Conservation (phyloP, 2,888 invertebrate genomes). For the Sarcophaga carnaria region DNA sequence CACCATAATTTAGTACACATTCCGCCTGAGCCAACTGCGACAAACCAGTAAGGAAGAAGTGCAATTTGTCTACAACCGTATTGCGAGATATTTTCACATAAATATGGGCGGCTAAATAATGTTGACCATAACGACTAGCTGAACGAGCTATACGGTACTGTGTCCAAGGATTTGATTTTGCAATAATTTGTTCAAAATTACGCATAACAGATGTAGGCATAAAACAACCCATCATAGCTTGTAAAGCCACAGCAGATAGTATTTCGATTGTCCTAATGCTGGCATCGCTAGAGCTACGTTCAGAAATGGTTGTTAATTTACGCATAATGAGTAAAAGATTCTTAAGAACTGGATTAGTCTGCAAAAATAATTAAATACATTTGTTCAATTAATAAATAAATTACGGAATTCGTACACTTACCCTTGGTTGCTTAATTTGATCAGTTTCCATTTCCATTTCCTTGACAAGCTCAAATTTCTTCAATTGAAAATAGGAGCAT, state of each 20-base stretch:
- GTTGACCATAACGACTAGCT: constrained; percentile 92
- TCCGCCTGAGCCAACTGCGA: constrained; percentile 89
- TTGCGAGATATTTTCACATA: constrained; percentile 85
- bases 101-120: constrained; percentile 86
- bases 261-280: constrained; percentile 86
- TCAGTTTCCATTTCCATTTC: constrained; percentile 75
- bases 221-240: constrained; percentile 88
- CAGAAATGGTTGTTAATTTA: constrained; percentile 78
- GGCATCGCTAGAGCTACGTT: constrained; percentile 74
- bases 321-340: constrained; percentile 78
- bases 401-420: not conserved
- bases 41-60: constrained; percentile 94
- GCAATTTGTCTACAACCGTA: constrained; percentile 93
- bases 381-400: no score
- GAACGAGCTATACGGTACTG: constrained; percentile 94
- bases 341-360: constrained; percentile 77
- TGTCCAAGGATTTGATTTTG: constrained; percentile 88
- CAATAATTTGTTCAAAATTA: constrained; percentile 84
- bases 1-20: constrained; percentile 84
- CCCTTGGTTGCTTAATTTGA: constrained; percentile 62
- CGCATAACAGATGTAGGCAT: constrained; percentile 85
- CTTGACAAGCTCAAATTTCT: constrained; percentile 74
- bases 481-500: constrained; percentile 83
- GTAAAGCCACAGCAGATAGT: constrained; percentile 91
- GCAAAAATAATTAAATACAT: not conserved